Evolutionary conservation across 2,113 vertebrate species (phyloP).

Genomic region (Poeciliopsis retropinna): DNA sequence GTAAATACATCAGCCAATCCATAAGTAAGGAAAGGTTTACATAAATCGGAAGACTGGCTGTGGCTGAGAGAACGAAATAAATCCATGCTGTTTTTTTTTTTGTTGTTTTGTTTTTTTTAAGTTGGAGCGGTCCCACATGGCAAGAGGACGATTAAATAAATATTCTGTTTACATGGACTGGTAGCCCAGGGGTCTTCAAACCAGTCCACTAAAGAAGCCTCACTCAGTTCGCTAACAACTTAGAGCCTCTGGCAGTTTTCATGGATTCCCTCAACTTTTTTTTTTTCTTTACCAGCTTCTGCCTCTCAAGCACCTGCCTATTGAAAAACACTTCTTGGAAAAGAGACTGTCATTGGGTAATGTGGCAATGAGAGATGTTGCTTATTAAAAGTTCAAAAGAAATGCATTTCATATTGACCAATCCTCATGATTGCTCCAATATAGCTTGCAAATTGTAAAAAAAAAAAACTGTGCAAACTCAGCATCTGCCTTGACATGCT

Average conservation of each 20-base stretch:
- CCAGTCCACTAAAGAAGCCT: constrained; percentile 64
- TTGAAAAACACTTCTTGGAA: constrained; percentile 54
- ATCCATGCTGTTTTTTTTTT: constrained; percentile 30
- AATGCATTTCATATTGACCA: constrained; percentile 4
- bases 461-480: too few relatives aligned
- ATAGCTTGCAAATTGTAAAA: background rate
- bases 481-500: too few relatives aligned
- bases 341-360: constrained; percentile 26
- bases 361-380: background rate
- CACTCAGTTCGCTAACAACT: constrained; percentile 63
- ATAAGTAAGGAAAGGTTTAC: constrained; percentile 53
- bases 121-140: constrained; percentile 46
- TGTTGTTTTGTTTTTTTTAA: constrained; percentile 18
- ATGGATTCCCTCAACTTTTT: constrained; percentile 49
- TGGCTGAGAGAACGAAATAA: constrained; percentile 42
- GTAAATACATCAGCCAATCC: constrained; percentile 54
- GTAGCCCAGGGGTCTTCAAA: constrained; percentile 61
- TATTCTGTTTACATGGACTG: constrained; percentile 70
- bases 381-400: constrained; percentile 27
- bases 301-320: constrained; percentile 44
- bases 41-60: constrained; percentile 27
- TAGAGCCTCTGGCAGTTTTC: constrained; percentile 63
- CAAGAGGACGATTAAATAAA: constrained; percentile 65
- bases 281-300: constrained; percentile 34
- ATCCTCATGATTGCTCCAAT: background rate